Evolutionary conservation across 2,888 invertebrate genomes (phyloP).

Genomic region (Fragum fragum): DNA sequence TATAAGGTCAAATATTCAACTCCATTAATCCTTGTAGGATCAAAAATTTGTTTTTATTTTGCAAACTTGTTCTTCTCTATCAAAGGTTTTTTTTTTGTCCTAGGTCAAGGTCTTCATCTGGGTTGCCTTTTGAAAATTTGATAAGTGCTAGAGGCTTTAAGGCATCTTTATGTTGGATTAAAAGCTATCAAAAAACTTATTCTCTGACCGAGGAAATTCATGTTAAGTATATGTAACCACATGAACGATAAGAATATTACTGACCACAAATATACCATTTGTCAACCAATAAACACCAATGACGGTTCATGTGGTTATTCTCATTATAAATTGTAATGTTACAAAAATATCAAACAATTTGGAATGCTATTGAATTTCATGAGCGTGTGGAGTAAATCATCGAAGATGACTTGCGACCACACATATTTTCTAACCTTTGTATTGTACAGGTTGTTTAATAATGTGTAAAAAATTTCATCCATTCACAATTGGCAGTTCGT

Average conservation of each 20-base stretch:
- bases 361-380: conserved; percentile 9
- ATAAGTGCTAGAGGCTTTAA: too few species aligned
- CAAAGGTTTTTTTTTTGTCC: too few species aligned
- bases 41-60: too few species aligned
- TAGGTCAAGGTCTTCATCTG: too few species aligned
- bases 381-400: conserved; percentile 9
- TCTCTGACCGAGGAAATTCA: too few species aligned
- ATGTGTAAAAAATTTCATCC: conserved; percentile 17
- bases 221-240: too few species aligned
- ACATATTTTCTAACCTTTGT: conserved; percentile 32
- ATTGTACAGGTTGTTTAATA: conserved; percentile 31
- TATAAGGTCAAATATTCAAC: too few species aligned
- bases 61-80: too few species aligned
- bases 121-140: too few species aligned
- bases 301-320: neutral
- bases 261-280: neutral
- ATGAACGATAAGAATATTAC: neutral
- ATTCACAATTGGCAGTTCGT: conserved; percentile 23
- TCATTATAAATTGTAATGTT: neutral
- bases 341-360: conserved; percentile 23
- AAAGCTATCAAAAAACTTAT: too few species aligned
- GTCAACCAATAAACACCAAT: neutral
- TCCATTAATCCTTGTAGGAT: too few species aligned
- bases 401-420: conserved; percentile 29
- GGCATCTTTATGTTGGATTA: too few species aligned